Conservation (phyloP, 30 jellyfish, hydroid and myxozoan genomes). For the Hydra vulgaris region DNA sequence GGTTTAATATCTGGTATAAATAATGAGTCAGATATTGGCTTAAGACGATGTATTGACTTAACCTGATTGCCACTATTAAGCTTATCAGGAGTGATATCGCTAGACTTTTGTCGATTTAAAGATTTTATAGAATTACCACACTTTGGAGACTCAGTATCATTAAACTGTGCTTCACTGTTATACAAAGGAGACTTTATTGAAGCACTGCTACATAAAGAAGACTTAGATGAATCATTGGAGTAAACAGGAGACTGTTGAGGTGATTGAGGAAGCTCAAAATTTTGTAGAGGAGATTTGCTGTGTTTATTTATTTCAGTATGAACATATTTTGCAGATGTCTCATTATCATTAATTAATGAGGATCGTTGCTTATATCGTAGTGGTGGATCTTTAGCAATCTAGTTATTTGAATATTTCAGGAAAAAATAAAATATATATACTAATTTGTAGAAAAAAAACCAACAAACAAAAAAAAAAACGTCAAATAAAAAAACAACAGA, state of each 20-base stretch:
- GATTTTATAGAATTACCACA: not conserved
- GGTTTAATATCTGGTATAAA: constrained; percentile 73
- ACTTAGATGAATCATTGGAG: not conserved
- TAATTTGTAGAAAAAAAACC: not conserved
- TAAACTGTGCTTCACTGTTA: not conserved
- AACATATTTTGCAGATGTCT: not conserved
- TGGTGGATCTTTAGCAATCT: constrained; percentile 35
- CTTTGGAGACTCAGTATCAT: constrained; percentile 8
- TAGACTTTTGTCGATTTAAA: not conserved
- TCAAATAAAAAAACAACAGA: not conserved
- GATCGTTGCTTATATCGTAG: constrained; percentile 9
- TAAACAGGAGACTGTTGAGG: constrained; percentile 3
- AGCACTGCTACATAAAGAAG: not conserved
- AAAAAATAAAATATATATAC: not conserved
- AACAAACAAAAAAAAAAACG: not conserved
- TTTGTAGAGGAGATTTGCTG: not conserved
- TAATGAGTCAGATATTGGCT: constrained; percentile 29
- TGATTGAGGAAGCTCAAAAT: not conserved
- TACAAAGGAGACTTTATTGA: constrained; percentile 3
- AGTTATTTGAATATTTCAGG: not conserved
- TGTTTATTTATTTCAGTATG: not conserved
- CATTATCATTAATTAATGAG: not conserved
- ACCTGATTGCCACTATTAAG: not conserved
- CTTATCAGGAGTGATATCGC: not conserved
- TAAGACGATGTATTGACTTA: constrained; percentile 20